Evolutionary conservation across 2,888 invertebrate species (phyloP).

Genomic region (Hyposoter didymator): DNA sequence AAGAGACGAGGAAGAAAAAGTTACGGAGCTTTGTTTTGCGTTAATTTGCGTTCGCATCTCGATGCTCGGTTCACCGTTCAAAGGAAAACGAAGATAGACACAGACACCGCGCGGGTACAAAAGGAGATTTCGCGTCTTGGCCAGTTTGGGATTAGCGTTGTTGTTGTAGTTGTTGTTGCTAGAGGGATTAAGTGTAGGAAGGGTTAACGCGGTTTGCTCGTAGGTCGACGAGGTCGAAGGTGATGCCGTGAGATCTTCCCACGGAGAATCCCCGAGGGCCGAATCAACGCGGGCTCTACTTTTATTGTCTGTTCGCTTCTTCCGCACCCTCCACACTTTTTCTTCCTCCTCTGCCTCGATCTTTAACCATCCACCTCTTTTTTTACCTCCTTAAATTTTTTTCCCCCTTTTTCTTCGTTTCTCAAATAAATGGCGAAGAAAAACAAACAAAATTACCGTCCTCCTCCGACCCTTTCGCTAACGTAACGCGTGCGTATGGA

Average conservation of each 20-base stretch:
- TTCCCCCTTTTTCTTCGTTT: not conserved
- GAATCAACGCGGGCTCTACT: constrained; percentile 60
- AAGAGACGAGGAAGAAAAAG: not conserved
- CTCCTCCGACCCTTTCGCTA: not conserved
- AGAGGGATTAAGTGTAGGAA: constrained; percentile 40
- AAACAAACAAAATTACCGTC: no score
- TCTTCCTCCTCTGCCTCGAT: not conserved
- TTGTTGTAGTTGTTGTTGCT: constrained; percentile 56
- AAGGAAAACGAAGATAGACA: not conserved
- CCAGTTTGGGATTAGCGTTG: constrained; percentile 60
- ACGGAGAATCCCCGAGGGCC: constrained; percentile 71
- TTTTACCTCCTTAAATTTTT: not conserved
- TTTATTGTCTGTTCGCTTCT: constrained; percentile 54
- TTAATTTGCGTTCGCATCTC: constrained; percentile 13
- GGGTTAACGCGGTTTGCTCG: constrained; percentile 59
- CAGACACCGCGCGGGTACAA: not conserved
- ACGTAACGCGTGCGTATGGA: not conserved
- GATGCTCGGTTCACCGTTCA: constrained; percentile 51
- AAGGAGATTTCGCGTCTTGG: constrained; percentile 58
- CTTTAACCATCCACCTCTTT: not conserved
- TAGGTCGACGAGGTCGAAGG: constrained; percentile 76
- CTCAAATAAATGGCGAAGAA: not conserved
- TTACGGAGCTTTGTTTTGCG: constrained; percentile 12
- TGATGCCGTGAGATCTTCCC: constrained; percentile 81
- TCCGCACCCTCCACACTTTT: not conserved